Evolutionary conservation across 2,888 invertebrate species (phyloP).

Genomic region (Clunio marinus): DNA sequence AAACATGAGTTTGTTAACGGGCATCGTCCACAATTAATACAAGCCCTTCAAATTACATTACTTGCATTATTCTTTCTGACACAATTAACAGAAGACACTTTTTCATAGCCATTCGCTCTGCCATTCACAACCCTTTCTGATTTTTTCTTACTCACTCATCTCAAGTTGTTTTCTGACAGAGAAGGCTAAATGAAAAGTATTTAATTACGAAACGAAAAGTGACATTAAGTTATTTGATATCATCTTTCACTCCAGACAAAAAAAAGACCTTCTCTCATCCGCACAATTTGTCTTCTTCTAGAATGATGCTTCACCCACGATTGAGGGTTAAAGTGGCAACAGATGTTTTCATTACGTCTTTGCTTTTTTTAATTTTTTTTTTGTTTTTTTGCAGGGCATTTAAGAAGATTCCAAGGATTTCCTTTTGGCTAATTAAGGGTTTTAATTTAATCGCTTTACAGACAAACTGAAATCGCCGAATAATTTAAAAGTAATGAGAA

Average conservation of each 20-base stretch:
- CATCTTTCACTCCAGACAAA: slow-evolving; percentile 15
- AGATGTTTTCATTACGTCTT: slow-evolving; percentile 15
- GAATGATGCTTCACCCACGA: not conserved
- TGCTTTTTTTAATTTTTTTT: not conserved
- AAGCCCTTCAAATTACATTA: not conserved
- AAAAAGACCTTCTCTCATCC: not conserved
- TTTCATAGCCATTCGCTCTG: not conserved
- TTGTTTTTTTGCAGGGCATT: slow-evolving; percentile 9
- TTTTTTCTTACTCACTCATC: not conserved
- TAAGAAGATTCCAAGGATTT: slow-evolving; percentile 30
- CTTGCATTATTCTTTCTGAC: not conserved
- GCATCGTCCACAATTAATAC: too few species aligned
- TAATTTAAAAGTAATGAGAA: slow-evolving; percentile 35
- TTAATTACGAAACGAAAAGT: slow-evolving; percentile 28
- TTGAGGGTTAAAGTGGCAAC: slow-evolving; percentile 30
- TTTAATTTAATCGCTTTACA: slow-evolving; percentile 30
- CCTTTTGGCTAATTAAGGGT: slow-evolving; percentile 30
- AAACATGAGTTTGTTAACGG: too few species aligned
- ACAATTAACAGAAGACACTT: not conserved
- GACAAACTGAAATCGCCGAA: slow-evolving; percentile 15
- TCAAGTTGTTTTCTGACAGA: not conserved
- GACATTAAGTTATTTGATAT: slow-evolving; percentile 39
- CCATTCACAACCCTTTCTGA: not conserved
- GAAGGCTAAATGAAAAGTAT: slow-evolving; percentile 21
- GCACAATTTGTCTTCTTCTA: slow-evolving; percentile 27